Conservation (phyloP, 2,797 vertebrate species). For the Oophaga sylvatica region DNA sequence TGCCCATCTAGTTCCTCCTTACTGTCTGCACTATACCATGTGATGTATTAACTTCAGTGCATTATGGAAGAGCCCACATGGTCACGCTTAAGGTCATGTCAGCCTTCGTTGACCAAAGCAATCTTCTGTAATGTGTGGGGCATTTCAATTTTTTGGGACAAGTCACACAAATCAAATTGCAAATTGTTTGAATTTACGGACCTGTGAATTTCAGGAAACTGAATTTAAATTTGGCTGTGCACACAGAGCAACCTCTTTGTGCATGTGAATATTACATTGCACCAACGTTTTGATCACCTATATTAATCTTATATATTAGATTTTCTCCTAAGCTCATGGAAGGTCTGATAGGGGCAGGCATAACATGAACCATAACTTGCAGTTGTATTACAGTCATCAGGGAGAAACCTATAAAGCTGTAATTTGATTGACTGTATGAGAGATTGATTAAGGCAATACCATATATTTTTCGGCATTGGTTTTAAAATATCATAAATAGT, state of each 20-base stretch:
- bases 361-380: background rate
- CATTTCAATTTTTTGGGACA: too few species aligned
- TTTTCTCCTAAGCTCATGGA: background rate
- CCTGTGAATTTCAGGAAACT: too few species aligned
- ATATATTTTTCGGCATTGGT: background rate
- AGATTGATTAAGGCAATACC: background rate
- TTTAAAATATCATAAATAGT: background rate
- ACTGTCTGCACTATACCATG: too few species aligned
- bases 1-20: too few species aligned
- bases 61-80: too few species aligned
- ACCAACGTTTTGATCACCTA: background rate
- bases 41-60: too few species aligned
- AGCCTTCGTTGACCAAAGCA: too few species aligned
- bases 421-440: background rate
- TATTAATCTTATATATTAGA: background rate
- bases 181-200: too few species aligned
- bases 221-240: background rate
- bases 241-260: background rate
- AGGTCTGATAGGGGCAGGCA: background rate
- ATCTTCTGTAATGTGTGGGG: too few species aligned
- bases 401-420: background rate
- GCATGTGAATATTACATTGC: background rate
- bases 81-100: too few species aligned
- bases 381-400: background rate
- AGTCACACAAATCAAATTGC: too few species aligned